Evolutionary conservation across 1,140 invertebrate genomes (phyloP).

Genomic region (Tetragnatha versicolor): DNA sequence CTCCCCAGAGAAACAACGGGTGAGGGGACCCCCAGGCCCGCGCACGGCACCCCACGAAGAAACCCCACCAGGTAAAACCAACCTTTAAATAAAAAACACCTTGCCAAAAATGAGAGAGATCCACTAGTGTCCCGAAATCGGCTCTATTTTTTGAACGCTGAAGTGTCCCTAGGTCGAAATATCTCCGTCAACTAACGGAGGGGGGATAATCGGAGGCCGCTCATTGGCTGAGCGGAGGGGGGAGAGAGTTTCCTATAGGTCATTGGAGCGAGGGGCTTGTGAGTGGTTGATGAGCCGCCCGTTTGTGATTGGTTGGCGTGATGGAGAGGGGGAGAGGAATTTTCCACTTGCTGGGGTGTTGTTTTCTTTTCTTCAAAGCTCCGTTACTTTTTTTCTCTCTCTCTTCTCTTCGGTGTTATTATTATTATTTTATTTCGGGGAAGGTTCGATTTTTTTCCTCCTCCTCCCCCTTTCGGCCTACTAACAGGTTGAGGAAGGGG

Average conservation of each 20-base stretch:
- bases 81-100: background rate
- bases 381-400: constrained; percentile 27
- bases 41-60: background rate
- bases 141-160: constrained; percentile 39
- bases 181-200: constrained; percentile 40
- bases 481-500: constrained; percentile 41
- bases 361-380: constrained; percentile 28
- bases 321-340: constrained; percentile 42
- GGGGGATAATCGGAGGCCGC: constrained; percentile 12
- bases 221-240: constrained; percentile 30
- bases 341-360: constrained; percentile 43
- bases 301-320: constrained; percentile 39
- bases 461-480: background rate
- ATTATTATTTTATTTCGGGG: constrained; percentile 25
- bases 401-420: background rate
- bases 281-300: constrained; percentile 49
- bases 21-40: background rate
- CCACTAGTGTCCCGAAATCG: background rate
- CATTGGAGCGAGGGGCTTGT: constrained; percentile 45
- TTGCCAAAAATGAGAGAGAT: background rate
- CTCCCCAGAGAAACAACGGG: background rate
- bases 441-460: background rate
- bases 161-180: constrained; percentile 42
- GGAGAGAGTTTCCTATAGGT: constrained; percentile 48
- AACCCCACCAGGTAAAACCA: background rate